phyloP scores from a whole-genome alignment of 2,797 vertebrate genomes.

The Spinibarbus caldwelli region DNA sequence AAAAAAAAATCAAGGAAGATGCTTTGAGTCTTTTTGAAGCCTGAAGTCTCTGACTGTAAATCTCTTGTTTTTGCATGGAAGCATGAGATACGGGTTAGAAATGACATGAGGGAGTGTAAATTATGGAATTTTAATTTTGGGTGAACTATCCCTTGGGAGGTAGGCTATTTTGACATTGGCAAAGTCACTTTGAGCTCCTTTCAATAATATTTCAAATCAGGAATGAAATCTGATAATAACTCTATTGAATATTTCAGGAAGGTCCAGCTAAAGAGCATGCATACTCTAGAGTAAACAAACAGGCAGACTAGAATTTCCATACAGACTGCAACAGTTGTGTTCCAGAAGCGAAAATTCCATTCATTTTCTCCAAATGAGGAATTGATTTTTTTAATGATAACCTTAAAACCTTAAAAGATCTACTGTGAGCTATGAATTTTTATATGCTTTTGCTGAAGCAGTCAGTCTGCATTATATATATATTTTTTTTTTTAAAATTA shows the following conservation, averaged over 20 bases:
- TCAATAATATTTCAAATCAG: not conserved
- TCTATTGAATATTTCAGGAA: not conserved
- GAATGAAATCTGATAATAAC: not conserved
- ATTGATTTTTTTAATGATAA: not conserved
- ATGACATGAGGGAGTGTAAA: not conserved
- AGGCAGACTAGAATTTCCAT: not conserved
- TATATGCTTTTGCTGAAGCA: not conserved
- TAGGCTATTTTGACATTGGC: not conserved
- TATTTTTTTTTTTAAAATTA: not conserved
- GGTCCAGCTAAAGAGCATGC: not conserved
- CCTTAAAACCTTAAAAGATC: not conserved
- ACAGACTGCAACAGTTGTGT: not conserved
- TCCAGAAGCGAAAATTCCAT: not conserved
- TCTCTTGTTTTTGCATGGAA: too few species aligned
- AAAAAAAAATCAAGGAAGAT: too few species aligned
- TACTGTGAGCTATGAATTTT: not conserved
- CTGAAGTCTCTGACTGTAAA: not conserved
- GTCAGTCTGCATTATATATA: not conserved
- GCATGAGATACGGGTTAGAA: too few species aligned
- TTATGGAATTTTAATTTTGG: not conserved
- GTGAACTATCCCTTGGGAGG: not conserved
- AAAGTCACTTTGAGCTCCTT: not conserved
- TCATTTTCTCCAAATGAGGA: not conserved
- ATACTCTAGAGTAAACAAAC: not conserved
- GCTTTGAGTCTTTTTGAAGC: not conserved